Conservation (phyloP, 2,113 vertebrate species). For the Lucifuga dentata region DNA sequence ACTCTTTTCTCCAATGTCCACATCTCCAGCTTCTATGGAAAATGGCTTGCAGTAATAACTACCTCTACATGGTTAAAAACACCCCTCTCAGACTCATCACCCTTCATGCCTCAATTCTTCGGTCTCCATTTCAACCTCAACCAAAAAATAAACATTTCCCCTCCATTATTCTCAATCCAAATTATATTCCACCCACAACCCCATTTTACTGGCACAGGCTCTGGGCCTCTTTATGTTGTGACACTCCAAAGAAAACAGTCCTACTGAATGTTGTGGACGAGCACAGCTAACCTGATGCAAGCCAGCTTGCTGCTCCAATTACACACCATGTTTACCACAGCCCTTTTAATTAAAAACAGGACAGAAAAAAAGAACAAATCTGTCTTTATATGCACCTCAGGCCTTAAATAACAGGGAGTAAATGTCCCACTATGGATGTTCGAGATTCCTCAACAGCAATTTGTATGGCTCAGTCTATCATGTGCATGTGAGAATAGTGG, state of each 20-base stretch:
- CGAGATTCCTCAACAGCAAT: constrained; percentile 36
- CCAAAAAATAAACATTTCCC: constrained; percentile 72
- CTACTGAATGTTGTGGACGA: constrained; percentile 67
- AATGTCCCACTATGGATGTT: constrained; percentile 44
- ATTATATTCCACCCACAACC: constrained; percentile 75
- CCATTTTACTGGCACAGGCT: constrained; percentile 61
- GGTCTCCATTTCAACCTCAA: constrained; percentile 69
- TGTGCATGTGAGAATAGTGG: constrained; percentile 27
- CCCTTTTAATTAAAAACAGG: constrained; percentile 70
- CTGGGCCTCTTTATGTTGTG: constrained; percentile 64
- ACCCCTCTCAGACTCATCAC: constrained; percentile 51
- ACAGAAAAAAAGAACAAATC: constrained; percentile 48
- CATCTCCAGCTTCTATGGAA: constrained; percentile 51
- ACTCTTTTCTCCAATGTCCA: constrained; percentile 46
- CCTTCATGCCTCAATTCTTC: constrained; percentile 45
- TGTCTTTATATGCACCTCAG: constrained; percentile 62
- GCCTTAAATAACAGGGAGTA: constrained; percentile 54
- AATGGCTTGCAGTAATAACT: constrained; percentile 55
- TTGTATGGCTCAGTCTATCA: constrained; percentile 18
- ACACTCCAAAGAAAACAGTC: constrained; percentile 78
- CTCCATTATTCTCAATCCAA: constrained; percentile 72
- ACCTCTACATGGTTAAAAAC: constrained; percentile 61
- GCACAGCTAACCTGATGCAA: constrained; percentile 63
- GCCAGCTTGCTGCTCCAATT: constrained; percentile 65
- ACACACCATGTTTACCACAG: constrained; percentile 62